These are phyloP conservation scores for Drosophila tristis DNA, from an alignment of 1,140 invertebrate genomes.

Conservation along the genomic window DNA sequence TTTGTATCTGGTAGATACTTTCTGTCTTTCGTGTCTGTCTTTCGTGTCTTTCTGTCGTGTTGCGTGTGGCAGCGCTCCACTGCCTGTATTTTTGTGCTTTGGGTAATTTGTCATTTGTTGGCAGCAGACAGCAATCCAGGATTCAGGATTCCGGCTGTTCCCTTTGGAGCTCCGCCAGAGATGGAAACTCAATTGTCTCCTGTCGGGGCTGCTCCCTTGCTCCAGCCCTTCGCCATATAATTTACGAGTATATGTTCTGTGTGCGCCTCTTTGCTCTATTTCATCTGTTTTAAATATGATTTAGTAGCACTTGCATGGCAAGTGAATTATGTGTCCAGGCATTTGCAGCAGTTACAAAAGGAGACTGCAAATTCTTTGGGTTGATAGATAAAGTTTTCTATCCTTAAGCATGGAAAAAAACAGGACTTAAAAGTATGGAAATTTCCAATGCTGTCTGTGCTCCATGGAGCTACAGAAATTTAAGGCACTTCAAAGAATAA, in stretches of 20 bases:
- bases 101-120: constrained; percentile 69
- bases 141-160: not conserved
- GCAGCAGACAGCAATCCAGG: constrained; percentile 25
- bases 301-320: constrained; percentile 44
- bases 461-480: no score
- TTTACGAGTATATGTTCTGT: constrained; percentile 50
- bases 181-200: constrained; percentile 6
- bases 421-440: no score
- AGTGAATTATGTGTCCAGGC: constrained; percentile 42
- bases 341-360: constrained; percentile 7
- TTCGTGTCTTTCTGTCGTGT: constrained; percentile 7
- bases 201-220: constrained; percentile 23
- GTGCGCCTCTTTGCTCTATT: constrained; percentile 39
- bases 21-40: constrained; percentile 15
- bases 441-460: not conserved
- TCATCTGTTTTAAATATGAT: constrained; percentile 70
- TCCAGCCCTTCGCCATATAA: constrained; percentile 38
- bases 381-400: constrained; percentile 39
- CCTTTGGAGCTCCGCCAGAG: not conserved
- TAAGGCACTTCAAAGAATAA: no score
- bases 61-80: constrained; percentile 15
- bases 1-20: constrained; percentile 72
- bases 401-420: no score
- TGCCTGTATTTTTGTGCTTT: constrained; percentile 40
- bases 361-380: not conserved